Evolutionary conservation across 2,797 vertebrate species (phyloP), one percentile per base, ranked within the genome.

Genomic region (Sebastolobus altivelis): DNA sequence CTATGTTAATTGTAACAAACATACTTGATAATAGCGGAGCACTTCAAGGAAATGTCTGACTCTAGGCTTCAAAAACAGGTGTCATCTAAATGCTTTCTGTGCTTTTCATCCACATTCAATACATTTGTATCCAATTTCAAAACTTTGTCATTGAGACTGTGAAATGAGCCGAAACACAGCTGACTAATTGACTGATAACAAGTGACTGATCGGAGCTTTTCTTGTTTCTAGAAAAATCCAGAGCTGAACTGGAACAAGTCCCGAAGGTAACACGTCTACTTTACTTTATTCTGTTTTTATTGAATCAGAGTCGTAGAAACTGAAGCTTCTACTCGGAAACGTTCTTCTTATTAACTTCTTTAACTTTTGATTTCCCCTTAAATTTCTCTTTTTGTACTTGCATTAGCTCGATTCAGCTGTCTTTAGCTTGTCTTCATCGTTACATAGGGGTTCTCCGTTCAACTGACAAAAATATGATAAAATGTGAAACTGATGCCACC

Each of bases 201-300:
- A 25, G 2, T 22, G 18, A 6, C 18, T 69, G 43, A 72, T 61
- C 8, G 31, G n/a, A 70, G 18, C 12, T 72, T 38, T 54, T 65
- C 77, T 91, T 91, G 46, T 83, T 92, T 88, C 22, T 65, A 99
- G 98, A 99, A 82, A 99, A 99, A 96, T 98, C 97, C 91, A 96
- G 97, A 95, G 96, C 96, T 68, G 98, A 99, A 94, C 95, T 99
- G 94, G 98, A 99, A 59, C 98, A 99, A 96, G 98, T 99, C 91
- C 98, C 98, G 79, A 99, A 99, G 98, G 98, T 99, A 96, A 89
- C 16, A 0, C 18, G 2, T 29, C 18, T 7, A 2, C 65, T 74
- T 68, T 8, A 29, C 27, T 55, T 27, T 22, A 55, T 55, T 31
- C 27, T 37, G 4, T 65, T 27, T 37, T 35, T 31, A 20, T 40